These are phyloP conservation scores for Sycophaga agraensis DNA, from an alignment of 1,140 invertebrate species.

Conservation along the genomic window DNA sequence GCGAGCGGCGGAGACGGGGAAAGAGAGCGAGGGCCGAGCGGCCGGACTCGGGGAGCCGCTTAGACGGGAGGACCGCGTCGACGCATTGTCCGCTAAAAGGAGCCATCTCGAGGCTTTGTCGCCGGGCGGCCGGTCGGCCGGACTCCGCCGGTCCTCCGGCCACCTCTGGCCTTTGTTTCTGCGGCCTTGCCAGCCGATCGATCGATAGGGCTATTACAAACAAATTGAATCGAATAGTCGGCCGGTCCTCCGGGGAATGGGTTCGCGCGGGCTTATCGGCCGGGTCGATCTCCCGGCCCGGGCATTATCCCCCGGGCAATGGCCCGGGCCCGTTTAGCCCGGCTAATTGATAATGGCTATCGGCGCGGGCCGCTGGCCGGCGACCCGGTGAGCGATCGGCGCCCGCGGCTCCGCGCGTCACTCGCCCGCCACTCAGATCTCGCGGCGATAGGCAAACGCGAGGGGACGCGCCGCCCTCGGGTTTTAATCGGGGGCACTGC, in stretches of 20 bases:
- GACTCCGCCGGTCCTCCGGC: too few species aligned
- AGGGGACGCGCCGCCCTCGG: not conserved
- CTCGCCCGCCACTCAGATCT: not conserved
- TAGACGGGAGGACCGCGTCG: slow-evolving; percentile 27
- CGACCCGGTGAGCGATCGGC: too few species aligned
- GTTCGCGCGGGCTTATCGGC: slow-evolving; percentile 1
- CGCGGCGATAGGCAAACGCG: slow-evolving; percentile 5
- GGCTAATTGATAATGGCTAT: too few species aligned
- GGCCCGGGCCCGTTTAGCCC: too few species aligned
- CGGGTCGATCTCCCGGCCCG: not conserved
- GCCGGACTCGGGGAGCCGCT: slow-evolving; percentile 19
- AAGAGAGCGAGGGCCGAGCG: slow-evolving; percentile 11
- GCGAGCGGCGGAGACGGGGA: not conserved
- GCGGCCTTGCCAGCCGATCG: slow-evolving; percentile 29
- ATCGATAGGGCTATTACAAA: slow-evolving; percentile 44
- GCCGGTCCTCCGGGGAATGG: slow-evolving; percentile 11
- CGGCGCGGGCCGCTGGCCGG: too few species aligned
- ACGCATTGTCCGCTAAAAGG: slow-evolving; percentile 42
- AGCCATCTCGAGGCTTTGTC: slow-evolving; percentile 34
- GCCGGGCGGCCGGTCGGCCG: too few species aligned
- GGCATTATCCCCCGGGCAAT: too few species aligned
- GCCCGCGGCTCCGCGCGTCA: too few species aligned
- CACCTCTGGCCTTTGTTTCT: slow-evolving; percentile 47
- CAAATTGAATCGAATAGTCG: slow-evolving; percentile 50
- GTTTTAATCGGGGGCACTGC: slow-evolving; percentile 1